phyloP scores from a whole-genome alignment of 2,888 invertebrate genomes.

The Bombyx huttoni region DNA sequence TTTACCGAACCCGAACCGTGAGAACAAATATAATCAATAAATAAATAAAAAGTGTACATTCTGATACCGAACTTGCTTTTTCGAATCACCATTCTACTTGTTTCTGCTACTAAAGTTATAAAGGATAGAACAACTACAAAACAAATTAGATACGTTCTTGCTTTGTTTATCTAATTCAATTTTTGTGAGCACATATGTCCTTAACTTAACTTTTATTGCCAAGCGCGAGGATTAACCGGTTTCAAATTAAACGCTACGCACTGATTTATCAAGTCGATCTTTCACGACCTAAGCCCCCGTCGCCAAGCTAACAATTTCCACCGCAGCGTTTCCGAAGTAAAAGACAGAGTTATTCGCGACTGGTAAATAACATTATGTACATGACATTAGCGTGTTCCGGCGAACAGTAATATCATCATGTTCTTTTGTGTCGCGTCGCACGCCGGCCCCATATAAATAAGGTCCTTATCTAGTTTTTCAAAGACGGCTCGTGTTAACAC shows the following conservation, averaged over 20 bases:
- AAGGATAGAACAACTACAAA: too few relatives aligned
- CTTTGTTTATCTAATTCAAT: too few relatives aligned
- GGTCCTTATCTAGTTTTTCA: conserved; percentile 65
- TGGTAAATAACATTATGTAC: conserved; percentile 59
- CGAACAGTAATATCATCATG: conserved; percentile 61
- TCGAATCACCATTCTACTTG: too few relatives aligned
- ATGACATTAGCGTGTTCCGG: conserved; percentile 48
- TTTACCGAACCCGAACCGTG: too few relatives aligned
- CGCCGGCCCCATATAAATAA: conserved; percentile 68
- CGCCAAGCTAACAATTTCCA: conserved; percentile 1
- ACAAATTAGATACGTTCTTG: too few relatives aligned
- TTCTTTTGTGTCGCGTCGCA: conserved; percentile 57
- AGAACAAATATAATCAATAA: too few relatives aligned
- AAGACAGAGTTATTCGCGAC: conserved; percentile 33
- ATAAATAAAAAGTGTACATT: too few relatives aligned
- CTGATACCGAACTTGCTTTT: too few relatives aligned
- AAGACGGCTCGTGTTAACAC: conserved; percentile 65
- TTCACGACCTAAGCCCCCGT: conserved; percentile 12
- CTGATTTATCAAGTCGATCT: neutral
- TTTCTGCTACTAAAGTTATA: too few relatives aligned
- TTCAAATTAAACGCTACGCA: neutral
- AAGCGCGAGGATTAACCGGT: neutral
- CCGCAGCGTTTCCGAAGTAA: conserved; percentile 23
- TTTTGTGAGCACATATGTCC: too few relatives aligned
- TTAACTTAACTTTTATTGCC: too few relatives aligned